A percentile compares a stretch with the other conserved stretches of the same genome.
Evolutionary conservation across 2,113 vertebrate species (phyloP).

Genomic region (Calidris pugnax): DNA sequence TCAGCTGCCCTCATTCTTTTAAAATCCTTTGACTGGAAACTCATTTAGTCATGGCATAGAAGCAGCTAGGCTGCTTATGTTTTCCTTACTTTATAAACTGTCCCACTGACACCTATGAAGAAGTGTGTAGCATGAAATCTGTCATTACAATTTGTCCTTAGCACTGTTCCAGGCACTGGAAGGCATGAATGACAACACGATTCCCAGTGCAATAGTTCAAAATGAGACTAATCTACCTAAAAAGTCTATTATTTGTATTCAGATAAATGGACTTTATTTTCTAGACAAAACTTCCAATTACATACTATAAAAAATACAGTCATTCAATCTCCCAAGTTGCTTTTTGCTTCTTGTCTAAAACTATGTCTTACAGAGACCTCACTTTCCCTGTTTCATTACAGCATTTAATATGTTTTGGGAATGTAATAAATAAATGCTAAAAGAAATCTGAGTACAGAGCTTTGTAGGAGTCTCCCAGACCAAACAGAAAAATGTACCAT

Average conservation of each 20-base stretch:
- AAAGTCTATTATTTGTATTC: background rate
- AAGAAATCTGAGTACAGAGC: background rate
- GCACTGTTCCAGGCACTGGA: background rate
- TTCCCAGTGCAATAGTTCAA: background rate
- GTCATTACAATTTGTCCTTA: background rate
- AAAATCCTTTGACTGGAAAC: background rate
- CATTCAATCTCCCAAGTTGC: background rate
- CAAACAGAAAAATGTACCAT: background rate
- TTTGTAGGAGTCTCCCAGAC: background rate
- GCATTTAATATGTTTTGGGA: background rate
- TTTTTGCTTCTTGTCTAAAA: background rate
- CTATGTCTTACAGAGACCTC: background rate
- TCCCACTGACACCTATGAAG: background rate
- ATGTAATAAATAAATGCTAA: background rate
- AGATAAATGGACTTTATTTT: background rate
- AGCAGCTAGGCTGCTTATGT: background rate
- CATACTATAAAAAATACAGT: background rate
- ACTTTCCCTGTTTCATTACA: background rate
- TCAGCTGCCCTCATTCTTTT: background rate
- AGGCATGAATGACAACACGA: background rate
- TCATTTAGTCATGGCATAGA: background rate
- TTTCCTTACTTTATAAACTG: background rate
- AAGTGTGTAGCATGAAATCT: background rate
- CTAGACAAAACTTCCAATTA: background rate
- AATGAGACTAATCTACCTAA: background rate